These are phyloP conservation scores for Pharmacophagus antenor DNA, from an alignment of 2,888 invertebrate species.

Conservation along the genomic window DNA sequence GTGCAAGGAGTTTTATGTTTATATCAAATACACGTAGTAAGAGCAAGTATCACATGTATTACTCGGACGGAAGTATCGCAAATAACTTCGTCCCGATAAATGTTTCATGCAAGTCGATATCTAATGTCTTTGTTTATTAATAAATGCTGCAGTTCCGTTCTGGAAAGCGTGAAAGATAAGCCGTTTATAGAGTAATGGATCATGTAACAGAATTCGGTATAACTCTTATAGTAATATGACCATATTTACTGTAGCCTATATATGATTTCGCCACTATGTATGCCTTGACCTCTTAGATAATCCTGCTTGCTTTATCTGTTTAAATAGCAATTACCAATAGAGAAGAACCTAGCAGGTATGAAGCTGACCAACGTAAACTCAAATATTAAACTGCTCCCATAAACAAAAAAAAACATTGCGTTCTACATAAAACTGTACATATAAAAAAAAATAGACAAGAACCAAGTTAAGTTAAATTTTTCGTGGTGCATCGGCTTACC, in stretches of 20 bases:
- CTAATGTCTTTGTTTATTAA: slow-evolving; percentile 3
- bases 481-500: too few species aligned
- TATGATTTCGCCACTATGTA: not conserved
- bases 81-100: slow-evolving; percentile 12
- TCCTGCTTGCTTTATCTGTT: not conserved
- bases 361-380: too few species aligned
- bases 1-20: not conserved
- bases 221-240: too few species aligned
- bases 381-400: too few species aligned
- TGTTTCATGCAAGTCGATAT: slow-evolving; percentile 1
- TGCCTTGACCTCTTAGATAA: not conserved
- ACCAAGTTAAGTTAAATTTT: too few species aligned
- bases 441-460: too few species aligned
- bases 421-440: too few species aligned
- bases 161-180: not conserved
- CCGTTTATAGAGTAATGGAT: not conserved
- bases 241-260: too few species aligned
- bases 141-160: slow-evolving; percentile 9
- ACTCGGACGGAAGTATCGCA: slow-evolving; percentile 5
- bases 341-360: too few species aligned
- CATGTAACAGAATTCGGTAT: too few species aligned
- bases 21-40: not conserved
- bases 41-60: not conserved
- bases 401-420: too few species aligned
- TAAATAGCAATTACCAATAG: not conserved